Evolutionary conservation across 2,113 vertebrate species (phyloP).

Genomic region (Sorex fumeus): DNA sequence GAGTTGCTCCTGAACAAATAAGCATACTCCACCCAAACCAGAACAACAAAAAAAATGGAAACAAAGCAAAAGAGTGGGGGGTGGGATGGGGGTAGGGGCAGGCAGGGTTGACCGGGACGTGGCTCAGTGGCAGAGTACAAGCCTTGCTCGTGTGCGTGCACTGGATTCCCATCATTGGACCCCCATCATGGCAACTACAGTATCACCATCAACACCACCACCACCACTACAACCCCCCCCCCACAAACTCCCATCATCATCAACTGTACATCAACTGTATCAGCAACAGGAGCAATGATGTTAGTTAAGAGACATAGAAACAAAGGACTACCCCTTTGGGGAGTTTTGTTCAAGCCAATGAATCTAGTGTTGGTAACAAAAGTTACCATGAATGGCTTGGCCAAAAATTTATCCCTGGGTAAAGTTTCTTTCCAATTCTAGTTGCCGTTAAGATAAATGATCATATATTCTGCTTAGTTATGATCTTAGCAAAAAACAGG

Average conservation of each 20-base stretch:
- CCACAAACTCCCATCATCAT: background rate
- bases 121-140: no score
- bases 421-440: constrained; percentile 50
- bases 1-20: no score
- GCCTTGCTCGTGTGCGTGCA: no score
- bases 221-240: no score
- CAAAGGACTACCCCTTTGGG: background rate
- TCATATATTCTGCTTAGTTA: background rate
- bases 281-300: background rate
- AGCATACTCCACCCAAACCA: no score
- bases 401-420: constrained; percentile 49
- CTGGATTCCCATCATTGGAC: no score
- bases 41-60: no score
- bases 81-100: no score
- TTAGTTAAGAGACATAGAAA: background rate
- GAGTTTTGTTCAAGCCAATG: background rate
- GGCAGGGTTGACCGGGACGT: no score
- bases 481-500: constrained; percentile 14
- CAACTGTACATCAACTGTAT: background rate
- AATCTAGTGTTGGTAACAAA: constrained; percentile 5
- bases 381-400: background rate
- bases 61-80: no score
- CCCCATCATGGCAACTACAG: no score
- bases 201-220: no score
- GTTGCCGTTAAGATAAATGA: constrained; percentile 35